Evolutionary conservation across 2,888 invertebrate species (phyloP), one percentile per base, ranked within the genome.

Genomic region (Melanophora roralis): DNA sequence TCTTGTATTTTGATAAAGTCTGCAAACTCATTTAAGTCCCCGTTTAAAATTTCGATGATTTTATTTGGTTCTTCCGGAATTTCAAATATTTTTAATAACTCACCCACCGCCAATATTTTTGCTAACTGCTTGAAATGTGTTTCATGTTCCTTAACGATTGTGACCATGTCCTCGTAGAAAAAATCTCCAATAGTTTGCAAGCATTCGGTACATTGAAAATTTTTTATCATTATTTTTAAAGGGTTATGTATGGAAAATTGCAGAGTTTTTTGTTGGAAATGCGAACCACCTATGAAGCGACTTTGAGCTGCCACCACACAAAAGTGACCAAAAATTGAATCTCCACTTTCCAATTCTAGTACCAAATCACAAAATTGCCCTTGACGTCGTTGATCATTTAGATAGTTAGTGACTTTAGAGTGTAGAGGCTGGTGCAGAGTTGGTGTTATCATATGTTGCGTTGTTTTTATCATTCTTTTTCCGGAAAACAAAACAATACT

Each of bases 181-280:
- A 88, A 89, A 16, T 89, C 89, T 7, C 89, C 84, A 34, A 89
- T 87, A 6, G 88, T 88, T 14, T 87, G 85, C 34, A 89, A 74
- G 51, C 89, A 89, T 16, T 86, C 85, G 0, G 81, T 83, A 69
- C 89, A 89, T 2, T 82, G 84, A 21, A 89, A 89, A 65, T 89
- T 86, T 3, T 84, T 85, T 19, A 89, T 88, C 23, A 85, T 87
- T 9, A 89, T 86, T 69, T 85, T 88, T 2, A 89, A 78, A 0
- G 89, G 89, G 83, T 89, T 89, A 36, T 89, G 86, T 76, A 89
- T 89, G 1, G 89, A 89, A 76, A 89, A 89, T 60, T 88, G 87
- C 23, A 86, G 27, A 0, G 86, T 86, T 34, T 88, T 88, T 49
- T 87, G 86, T 16, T 86, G 83, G 16, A 85, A 85, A 49, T 85